Evolutionary conservation across 2,797 vertebrate genomes (phyloP).

Genomic region (Sandelia bainsii): DNA sequence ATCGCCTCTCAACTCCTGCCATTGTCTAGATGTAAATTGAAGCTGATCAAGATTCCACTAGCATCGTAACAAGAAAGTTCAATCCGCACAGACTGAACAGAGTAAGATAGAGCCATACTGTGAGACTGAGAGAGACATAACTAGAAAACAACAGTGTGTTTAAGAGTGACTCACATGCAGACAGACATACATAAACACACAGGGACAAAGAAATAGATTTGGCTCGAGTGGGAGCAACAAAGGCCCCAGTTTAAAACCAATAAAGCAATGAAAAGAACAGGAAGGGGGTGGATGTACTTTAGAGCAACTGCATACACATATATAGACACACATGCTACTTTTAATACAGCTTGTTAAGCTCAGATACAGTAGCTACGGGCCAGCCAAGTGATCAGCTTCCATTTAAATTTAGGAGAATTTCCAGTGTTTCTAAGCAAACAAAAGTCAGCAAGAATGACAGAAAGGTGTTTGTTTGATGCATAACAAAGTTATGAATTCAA

Average conservation of each 20-base stretch:
- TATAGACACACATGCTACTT: slow-evolving; percentile 13
- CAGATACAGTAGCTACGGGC: background rate
- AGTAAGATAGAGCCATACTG: slow-evolving; percentile 49
- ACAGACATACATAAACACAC: slow-evolving; percentile 54
- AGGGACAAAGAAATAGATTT: slow-evolving; percentile 52
- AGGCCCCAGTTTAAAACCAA: slow-evolving; percentile 55
- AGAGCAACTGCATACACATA: slow-evolving; percentile 6
- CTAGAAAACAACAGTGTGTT: slow-evolving; percentile 41
- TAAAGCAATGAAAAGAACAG: slow-evolving; percentile 41
- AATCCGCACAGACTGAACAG: slow-evolving; percentile 67
- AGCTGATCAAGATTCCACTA: slow-evolving; percentile 86
- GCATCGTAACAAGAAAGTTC: slow-evolving; percentile 79
- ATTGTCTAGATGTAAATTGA: slow-evolving; percentile 86
- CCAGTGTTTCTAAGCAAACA: background rate
- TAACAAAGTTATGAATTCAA: background rate
- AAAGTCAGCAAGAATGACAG: slow-evolving; percentile 2
- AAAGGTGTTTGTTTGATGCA: background rate
- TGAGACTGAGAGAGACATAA: slow-evolving; percentile 29
- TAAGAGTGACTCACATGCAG: slow-evolving; percentile 56
- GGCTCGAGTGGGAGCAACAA: slow-evolving; percentile 47
- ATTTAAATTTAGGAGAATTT: slow-evolving; percentile 8
- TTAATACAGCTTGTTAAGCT: slow-evolving; percentile 16
- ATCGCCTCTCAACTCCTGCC: slow-evolving; percentile 78
- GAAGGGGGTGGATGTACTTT: slow-evolving; percentile 28
- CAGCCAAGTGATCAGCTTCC: slow-evolving; percentile 2